Percentiles rank a stretch among this genome's conserved stretches.
Evolutionary conservation across 2,797 vertebrate genomes (phyloP).

Genomic region (Mycteria americana): DNA sequence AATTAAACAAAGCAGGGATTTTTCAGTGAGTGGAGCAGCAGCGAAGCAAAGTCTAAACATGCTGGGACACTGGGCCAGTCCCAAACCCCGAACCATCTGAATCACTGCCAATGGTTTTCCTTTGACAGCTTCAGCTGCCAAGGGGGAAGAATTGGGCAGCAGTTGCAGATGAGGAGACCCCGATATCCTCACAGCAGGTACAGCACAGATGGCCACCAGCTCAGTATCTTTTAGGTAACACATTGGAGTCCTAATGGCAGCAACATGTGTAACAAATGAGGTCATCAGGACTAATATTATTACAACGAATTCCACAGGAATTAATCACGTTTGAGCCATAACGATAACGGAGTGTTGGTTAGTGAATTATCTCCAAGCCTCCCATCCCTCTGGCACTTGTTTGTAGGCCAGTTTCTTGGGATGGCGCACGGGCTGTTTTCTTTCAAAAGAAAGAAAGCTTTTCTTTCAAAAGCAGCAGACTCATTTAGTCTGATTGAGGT

Average conservation of each 20-base stretch:
- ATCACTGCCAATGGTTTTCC: not conserved
- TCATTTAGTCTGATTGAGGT: not conserved
- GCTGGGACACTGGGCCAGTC: not conserved
- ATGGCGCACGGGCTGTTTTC: not conserved
- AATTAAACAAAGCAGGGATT: not conserved
- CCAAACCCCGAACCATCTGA: not conserved
- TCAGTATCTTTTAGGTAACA: not conserved
- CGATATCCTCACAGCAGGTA: not conserved
- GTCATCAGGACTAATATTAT: conserved; percentile 34
- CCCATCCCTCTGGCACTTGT: not conserved
- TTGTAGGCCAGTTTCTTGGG: not conserved
- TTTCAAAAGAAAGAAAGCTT: not conserved
- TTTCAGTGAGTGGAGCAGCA: not conserved
- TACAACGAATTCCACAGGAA: conserved; percentile 37
- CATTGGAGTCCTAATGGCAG: not conserved
- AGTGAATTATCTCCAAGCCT: not conserved
- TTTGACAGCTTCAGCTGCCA: not conserved
- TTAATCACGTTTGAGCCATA: conserved; percentile 20
- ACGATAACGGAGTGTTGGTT: not conserved
- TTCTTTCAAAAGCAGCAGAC: not conserved
- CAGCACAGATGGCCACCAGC: not conserved
- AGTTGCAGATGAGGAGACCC: not conserved
- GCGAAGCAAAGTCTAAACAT: not conserved
- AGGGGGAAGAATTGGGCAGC: not conserved
- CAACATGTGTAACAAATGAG: conserved; percentile 7